A percentile compares a stretch with the other conserved stretches of the same genome.
Conservation (phyloP, 2,888 invertebrate genomes). For the Microchrysa polita region DNA sequence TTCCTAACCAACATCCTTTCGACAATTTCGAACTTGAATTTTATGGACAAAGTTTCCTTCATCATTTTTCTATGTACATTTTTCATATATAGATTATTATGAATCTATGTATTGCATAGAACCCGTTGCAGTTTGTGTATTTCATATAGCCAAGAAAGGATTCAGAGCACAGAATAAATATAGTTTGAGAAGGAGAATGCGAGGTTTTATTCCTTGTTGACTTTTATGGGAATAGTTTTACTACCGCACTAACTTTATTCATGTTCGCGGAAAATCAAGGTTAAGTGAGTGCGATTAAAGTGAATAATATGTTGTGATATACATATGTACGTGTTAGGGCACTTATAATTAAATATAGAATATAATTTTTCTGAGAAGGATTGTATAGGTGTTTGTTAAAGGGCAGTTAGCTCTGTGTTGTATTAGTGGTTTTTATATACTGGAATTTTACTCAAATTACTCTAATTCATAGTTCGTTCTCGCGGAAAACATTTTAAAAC, state of each 20-base stretch:
- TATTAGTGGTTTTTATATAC: too few relatives aligned
- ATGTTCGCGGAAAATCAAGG: conserved; percentile 39
- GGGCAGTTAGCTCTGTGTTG: too few relatives aligned
- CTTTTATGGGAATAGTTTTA: conserved; percentile 24
- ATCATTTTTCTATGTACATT: neutral
- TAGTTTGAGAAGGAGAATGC: neutral
- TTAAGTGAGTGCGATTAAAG: conserved; percentile 29
- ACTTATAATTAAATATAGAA: too few relatives aligned
- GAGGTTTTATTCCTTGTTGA: conserved; percentile 16
- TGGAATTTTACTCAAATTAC: too few relatives aligned
- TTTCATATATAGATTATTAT: neutral
- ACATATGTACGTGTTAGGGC: neutral
- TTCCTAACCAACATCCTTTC: conserved; percentile 40
- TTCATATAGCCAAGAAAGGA: neutral
- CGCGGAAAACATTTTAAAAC: too few relatives aligned
- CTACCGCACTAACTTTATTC: conserved; percentile 7
- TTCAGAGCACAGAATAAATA: neutral
- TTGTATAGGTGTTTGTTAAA: too few relatives aligned
- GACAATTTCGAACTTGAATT: conserved; percentile 37
- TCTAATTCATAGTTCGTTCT: too few relatives aligned
- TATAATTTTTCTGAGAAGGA: too few relatives aligned
- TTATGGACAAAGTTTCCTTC: conserved; percentile 39
- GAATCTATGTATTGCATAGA: too few relatives aligned
- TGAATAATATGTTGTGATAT: conserved; percentile 11
- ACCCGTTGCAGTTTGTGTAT: neutral